Evolutionary conservation across 2,797 vertebrate species (phyloP), one percentile per base, ranked within the genome.

Genomic region (Odontamblyopus lacepedii): DNA sequence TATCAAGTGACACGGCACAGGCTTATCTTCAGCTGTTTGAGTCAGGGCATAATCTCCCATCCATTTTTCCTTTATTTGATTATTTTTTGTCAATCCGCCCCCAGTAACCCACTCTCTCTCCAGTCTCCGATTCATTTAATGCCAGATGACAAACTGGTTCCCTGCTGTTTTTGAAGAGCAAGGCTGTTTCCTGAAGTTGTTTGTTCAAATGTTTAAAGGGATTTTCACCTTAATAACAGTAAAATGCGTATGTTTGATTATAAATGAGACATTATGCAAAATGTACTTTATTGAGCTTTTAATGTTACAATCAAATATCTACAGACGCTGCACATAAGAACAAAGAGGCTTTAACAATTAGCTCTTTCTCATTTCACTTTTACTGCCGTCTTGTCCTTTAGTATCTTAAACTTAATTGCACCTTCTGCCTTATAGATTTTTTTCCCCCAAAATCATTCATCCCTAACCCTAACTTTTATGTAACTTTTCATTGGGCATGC

Each of bases 11-110:
- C 56, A 67, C 72, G 41, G 71, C 53, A 60, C 56, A 59, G 70
- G 60, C 68, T 80, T 74, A 67, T 84, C 71, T 80, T 73, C 50
- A 70, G 67, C 70, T 70, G 63, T 76, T 75, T 71, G 44, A 78
- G 71, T 70, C 71, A 41, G 60, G 71, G 71, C 60, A 71, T 82
- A 67, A 80, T 79, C 66, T 77, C 35, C 44, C 44, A 70, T 71
- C 71, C 18, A 27, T 6, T 26, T 44, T 73, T 71, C 41, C 66
- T 63, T 57, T 41, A 63, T 32, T 48, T 4, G 23, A 29, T 63
- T 50, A 23, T 3, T 35, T 56, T 50, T 64, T 38, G 41, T 13
- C 70, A 7, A 4, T 71, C 73, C 73, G 9, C 16, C 66, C 66
- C 19, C 27, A 67, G 32, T 53, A 51, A n/a, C 51, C 0, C 41